phyloP scores from a whole-genome alignment of 2,797 vertebrate genomes.

The Champsocephalus esox region DNA sequence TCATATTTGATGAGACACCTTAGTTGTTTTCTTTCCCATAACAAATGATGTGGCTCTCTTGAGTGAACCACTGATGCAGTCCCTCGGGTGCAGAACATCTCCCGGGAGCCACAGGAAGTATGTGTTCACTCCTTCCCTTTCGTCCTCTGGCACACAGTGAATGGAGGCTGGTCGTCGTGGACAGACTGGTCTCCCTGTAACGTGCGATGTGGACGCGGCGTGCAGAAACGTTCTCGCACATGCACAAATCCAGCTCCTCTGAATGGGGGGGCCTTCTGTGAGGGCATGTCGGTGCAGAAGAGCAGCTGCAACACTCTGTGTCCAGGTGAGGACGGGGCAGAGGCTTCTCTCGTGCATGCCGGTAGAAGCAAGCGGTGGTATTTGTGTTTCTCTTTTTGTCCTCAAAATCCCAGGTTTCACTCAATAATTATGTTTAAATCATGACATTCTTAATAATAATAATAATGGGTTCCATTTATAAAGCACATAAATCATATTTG shows the following conservation, averaged over 20 bases:
- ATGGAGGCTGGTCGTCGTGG: constrained; percentile 98
- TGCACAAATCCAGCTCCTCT: constrained; percentile 98
- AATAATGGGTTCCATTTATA: no score
- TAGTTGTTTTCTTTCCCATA: not conserved
- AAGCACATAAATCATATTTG: no score
- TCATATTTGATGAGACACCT: constrained; percentile 37
- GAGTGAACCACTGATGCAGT: constrained; percentile 11
- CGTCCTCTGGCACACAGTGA: constrained; percentile 82
- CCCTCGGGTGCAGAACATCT: not conserved
- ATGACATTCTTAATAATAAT: no score
- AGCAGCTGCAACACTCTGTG: constrained; percentile 93
- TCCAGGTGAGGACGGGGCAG: constrained; percentile 85
- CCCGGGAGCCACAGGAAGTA: not conserved
- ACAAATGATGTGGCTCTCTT: constrained; percentile 12
- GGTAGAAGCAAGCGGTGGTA: not conserved
- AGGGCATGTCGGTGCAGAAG: constrained; percentile 96
- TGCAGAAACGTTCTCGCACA: constrained; percentile 94
- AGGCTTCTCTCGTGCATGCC: not conserved
- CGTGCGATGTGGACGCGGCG: constrained; percentile 93
- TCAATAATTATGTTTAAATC: not conserved
- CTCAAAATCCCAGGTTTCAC: not conserved
- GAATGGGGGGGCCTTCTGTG: constrained; percentile 96
- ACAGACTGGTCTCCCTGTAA: constrained; percentile 96
- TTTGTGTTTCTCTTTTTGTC: not conserved
- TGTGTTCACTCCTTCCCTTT: not conserved